phyloP scores from a whole-genome alignment of 2,888 invertebrate genomes.

The Tipula unca region DNA sequence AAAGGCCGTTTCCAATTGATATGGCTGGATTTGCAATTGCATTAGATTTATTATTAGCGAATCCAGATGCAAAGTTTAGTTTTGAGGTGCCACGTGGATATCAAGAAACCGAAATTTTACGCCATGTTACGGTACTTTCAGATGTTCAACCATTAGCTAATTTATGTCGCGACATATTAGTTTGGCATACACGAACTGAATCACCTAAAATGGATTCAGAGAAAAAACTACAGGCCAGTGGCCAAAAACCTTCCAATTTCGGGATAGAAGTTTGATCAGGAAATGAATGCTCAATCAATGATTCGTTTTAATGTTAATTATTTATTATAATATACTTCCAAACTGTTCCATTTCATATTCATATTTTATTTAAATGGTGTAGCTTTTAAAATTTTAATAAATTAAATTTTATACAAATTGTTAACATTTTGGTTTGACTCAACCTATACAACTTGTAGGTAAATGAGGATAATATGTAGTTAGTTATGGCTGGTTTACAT shows the following conservation, averaged over 20 bases:
- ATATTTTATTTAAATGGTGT: not conserved
- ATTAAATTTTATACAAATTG: not conserved
- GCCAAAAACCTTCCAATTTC: slow-evolving; percentile 47
- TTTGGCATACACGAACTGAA: slow-evolving; percentile 98
- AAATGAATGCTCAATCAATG: not conserved
- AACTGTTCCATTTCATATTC: not conserved
- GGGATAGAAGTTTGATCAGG: slow-evolving; percentile 50
- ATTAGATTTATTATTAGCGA: slow-evolving; percentile 59
- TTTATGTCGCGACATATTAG: slow-evolving; percentile 87
- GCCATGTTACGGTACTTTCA: slow-evolving; percentile 59
- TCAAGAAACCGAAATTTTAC: slow-evolving; percentile 78
- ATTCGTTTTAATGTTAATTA: not conserved
- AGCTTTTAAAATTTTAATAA: not conserved
- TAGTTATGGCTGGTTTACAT: too few relatives aligned
- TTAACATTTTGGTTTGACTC: not conserved
- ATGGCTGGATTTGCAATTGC: slow-evolving; percentile 97
- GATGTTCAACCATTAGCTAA: slow-evolving; percentile 88
- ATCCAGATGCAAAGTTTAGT: slow-evolving; percentile 68
- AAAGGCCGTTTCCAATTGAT: slow-evolving; percentile 89
- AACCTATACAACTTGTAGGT: not conserved
- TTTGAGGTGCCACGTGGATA: slow-evolving; percentile 80
- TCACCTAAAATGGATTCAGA: slow-evolving; percentile 69
- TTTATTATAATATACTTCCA: not conserved
- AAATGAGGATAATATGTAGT: too few relatives aligned
- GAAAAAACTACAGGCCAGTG: slow-evolving; percentile 44